Evolutionary conservation across 2,113 vertebrate genomes (phyloP), one percentile per base, ranked within the genome.

Genomic region (Nerophis ophidion): DNA sequence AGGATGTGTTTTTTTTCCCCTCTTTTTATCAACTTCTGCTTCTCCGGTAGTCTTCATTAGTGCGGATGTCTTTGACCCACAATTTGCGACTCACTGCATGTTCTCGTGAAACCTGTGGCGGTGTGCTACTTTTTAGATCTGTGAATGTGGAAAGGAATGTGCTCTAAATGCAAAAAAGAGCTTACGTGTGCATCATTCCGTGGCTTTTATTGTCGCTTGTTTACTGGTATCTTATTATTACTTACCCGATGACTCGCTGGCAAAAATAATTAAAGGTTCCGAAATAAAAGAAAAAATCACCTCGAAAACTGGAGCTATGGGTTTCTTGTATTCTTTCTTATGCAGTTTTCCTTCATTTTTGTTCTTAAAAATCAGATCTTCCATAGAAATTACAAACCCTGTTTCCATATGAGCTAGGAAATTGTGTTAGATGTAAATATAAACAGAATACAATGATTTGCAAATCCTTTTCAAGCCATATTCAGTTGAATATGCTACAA

Each of bases 1-100:
- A 85, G 83, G 80, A 76, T 63, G 79, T 77, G 73, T 68, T 68
- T 46, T 84, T 71, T 79, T 67, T 58, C 1, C 5, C 68, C 68
- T 83, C 14, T 68, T 71, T 82, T 71, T 74, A 72, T 89, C 81
- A 88, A 86, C 79, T 79, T 83, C 81, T 86, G 83, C 85, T 88
- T 81, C 63, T 81, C 72, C 76, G 85, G 80, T 81, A 80, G 75
- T 68, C 72, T 42, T 75, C 74, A 76, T 82, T 76, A 71, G 80
- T 81, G 57, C 77, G 74, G 69, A 88, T 87, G 80, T 86, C 71
- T 87, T 84, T 87, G 83, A 87, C 81, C 82, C 83, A 83, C 77
- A 85, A 83, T 81, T 82, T 80, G 75, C 84, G 75, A 84, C 84
- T 85, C 82, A 80, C 82, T 86, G 90, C 89, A 91, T 91, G 90